These are phyloP conservation scores for Empidonax alnorum DNA, from an alignment of 2,113 vertebrate genomes.

Conservation along the genomic window DNA sequence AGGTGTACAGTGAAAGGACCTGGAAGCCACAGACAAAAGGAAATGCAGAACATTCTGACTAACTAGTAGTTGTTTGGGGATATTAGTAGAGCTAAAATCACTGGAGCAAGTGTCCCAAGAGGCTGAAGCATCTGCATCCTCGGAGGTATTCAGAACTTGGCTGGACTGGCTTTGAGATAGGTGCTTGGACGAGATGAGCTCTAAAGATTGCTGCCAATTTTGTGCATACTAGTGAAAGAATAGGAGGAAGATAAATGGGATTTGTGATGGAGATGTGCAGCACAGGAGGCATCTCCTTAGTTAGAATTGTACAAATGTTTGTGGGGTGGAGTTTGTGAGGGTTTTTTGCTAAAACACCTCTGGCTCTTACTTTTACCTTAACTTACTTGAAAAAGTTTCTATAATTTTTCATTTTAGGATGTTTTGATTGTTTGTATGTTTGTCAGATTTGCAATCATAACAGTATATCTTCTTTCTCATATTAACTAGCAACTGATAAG, in stretches of 20 bases:
- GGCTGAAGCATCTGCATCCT: background rate
- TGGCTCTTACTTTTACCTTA: background rate
- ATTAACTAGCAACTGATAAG: background rate
- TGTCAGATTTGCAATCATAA: background rate
- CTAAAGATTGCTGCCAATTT: background rate
- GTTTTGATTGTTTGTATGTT: background rate
- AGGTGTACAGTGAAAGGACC: background rate
- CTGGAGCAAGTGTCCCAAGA: background rate
- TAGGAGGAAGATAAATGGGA: background rate
- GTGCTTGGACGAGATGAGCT: background rate
- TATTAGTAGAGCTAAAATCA: background rate
- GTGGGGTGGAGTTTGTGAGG: background rate
- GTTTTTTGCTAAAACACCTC: background rate
- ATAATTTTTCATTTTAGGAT: background rate
- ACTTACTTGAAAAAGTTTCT: background rate
- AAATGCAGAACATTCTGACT: background rate
- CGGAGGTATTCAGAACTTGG: background rate
- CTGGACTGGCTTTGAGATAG: background rate
- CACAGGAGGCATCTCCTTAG: background rate
- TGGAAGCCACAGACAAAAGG: background rate
- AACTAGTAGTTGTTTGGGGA: background rate
- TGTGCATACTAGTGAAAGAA: background rate
- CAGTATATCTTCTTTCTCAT: background rate
- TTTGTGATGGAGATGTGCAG: background rate
- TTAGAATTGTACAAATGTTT: background rate